phyloP scores from a whole-genome alignment of 1,140 invertebrate genomes.

The Ditylenchus dipsaci region DNA sequence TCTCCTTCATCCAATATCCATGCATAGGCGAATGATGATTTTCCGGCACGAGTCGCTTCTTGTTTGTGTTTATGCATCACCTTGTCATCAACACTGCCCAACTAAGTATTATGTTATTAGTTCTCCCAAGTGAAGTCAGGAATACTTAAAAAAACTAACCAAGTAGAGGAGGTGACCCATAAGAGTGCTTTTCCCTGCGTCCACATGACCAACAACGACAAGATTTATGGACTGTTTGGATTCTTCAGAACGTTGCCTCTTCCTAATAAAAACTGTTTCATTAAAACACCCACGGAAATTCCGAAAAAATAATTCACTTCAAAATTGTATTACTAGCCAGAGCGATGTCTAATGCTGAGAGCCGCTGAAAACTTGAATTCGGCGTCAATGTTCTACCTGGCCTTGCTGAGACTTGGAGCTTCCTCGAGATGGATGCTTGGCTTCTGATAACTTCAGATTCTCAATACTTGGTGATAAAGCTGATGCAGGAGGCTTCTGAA shows the following conservation, averaged over 20 bases:
- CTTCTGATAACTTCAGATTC: conserved; percentile 20
- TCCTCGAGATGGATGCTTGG: conserved; percentile 16
- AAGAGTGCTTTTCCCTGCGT: conserved; percentile 95
- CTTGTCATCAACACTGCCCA: conserved; percentile 83
- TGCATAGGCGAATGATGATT: conserved; percentile 94
- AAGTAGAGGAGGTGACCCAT: conserved; percentile 89
- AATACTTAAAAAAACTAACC: conserved; percentile 20
- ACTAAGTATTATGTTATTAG: conserved; percentile 44
- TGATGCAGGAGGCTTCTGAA: conserved; percentile 6
- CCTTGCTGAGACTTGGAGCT: conserved; percentile 39
- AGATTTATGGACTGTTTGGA: conserved; percentile 48
- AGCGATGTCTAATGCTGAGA: conserved; percentile 29
- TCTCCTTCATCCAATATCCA: conserved; percentile 99
- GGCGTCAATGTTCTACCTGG: conserved; percentile 9
- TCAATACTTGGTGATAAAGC: conserved; percentile 26
- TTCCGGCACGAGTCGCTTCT: conserved; percentile 93
- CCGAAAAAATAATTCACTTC: conserved; percentile 20
- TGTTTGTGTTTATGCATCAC: conserved; percentile 95
- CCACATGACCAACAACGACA: conserved; percentile 77
- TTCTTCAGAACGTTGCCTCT: conserved; percentile 22
- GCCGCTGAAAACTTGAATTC: conserved; percentile 25
- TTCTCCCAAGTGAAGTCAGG: no score
- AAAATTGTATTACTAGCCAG: conserved; percentile 17
- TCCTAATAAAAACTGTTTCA: no score
- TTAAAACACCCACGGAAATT: not conserved